Evolutionary conservation across 1,140 invertebrate species (phyloP), one percentile per base, ranked within the genome.

Genomic region (Caenorhabditis remanei): DNA sequence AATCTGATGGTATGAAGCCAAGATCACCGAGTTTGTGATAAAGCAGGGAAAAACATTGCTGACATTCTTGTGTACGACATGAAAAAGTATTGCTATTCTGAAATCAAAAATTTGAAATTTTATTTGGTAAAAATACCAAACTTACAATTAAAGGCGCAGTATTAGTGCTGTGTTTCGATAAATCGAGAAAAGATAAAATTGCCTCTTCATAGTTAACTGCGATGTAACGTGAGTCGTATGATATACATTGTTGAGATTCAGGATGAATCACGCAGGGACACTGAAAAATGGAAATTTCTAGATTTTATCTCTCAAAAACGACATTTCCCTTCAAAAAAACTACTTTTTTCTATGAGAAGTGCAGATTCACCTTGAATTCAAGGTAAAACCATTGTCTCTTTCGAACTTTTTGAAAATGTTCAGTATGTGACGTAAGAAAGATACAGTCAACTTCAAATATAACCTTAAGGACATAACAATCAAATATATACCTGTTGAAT

Each of bases 201-300:
- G 83, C 83, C 19, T 84, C 83, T 84, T 84, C 83, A 41, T 61
- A 46, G 83, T 84, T 84, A 4, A 63, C 58, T 2, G 83, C 83
- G 11, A 61, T 43, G 21, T 84, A 84, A 13, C 83, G 55, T 4
- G 83, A 84, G 24, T 84, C 83, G 6, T 84, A 84, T 1, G 83
- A 84, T 4, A 84, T 84, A 32, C 83, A 84, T 41, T 84, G 83
- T 84, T 65, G 83, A 32, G 55, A 61, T 0, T 84, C 53, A 7
- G 83, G 83, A 16, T 84, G 83, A 61, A 84, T 84, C n/a, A 84
- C 83, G 21, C 83, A 84, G 21, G 83, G 83, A 19, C 83, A 84
- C 83, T 84, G 55, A 84, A 84, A 58, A 9, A 53, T 32, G 4
- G 13, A 19, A 67, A 67, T 32, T 32, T 32, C 32, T 0, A 32